These are phyloP conservation scores for Atopsyche davidsoni DNA, from an alignment of 1,140 invertebrate genomes.

Conservation along the genomic window DNA sequence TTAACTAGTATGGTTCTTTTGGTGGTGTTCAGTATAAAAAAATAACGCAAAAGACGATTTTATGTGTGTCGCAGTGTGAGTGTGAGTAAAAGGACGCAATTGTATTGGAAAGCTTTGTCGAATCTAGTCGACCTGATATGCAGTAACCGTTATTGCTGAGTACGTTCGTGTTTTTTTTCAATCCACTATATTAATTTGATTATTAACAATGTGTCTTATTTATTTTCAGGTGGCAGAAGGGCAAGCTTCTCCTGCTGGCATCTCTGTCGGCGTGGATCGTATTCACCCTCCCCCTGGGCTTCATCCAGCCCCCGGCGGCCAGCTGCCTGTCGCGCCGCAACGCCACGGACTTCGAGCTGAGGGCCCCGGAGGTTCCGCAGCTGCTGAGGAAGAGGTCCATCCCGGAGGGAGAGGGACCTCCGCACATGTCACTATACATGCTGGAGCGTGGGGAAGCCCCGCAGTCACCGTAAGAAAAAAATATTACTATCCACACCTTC, in stretches of 20 bases:
- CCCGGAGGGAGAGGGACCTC: constrained; percentile 8
- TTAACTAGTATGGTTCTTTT: too few relatives aligned
- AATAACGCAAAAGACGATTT: too few relatives aligned
- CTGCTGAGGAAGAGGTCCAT: constrained; percentile 35
- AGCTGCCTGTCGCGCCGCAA: constrained; percentile 78
- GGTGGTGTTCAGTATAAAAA: too few relatives aligned
- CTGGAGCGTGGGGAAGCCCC: constrained; percentile 12
- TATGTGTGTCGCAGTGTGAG: too few relatives aligned
- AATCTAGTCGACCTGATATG: too few relatives aligned
- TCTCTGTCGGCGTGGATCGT: constrained; percentile 92
- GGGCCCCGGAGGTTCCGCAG: constrained; percentile 39
- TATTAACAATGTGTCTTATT: not conserved
- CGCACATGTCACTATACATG: constrained; percentile 16
- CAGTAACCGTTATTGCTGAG: too few relatives aligned
- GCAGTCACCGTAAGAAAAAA: constrained; percentile 14
- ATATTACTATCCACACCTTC: too few relatives aligned
- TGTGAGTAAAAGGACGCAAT: too few relatives aligned
- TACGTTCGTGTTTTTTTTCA: too few relatives aligned
- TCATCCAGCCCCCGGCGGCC: constrained; percentile 87
- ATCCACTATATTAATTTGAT: not conserved
- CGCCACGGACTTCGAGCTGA: constrained; percentile 55
- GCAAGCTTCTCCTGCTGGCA: constrained; percentile 81
- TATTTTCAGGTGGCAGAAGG: constrained; percentile 67
- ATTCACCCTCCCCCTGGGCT: constrained; percentile 92
- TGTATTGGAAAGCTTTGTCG: too few relatives aligned